phyloP scores from a whole-genome alignment of 2,113 vertebrate species.

The Orcinus orca region DNA sequence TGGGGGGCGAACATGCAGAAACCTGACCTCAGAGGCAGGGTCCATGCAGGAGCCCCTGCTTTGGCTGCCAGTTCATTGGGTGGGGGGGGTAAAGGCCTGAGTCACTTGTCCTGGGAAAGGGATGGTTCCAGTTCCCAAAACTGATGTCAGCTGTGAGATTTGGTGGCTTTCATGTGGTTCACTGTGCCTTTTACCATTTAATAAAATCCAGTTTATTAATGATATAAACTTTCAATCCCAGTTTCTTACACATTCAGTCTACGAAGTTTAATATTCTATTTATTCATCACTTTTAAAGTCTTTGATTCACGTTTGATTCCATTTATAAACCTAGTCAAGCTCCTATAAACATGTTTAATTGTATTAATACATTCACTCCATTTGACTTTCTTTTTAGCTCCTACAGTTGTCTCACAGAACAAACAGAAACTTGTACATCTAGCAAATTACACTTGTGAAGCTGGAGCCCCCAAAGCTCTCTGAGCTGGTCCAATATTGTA shows the following conservation, averaged over 20 bases:
- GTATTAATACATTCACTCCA: not conserved
- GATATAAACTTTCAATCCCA: not conserved
- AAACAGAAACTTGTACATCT: too few species aligned
- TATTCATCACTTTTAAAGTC: not conserved
- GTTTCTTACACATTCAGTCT: not conserved
- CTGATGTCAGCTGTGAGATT: not conserved
- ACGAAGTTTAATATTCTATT: not conserved
- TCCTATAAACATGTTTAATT: not conserved
- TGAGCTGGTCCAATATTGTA: not conserved
- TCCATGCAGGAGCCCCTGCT: not conserved
- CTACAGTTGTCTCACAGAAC: too few species aligned
- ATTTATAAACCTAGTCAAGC: not conserved
- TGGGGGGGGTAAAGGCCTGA: not conserved
- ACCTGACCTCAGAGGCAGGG: not conserved
- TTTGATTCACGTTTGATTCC: not conserved
- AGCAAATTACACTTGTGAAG: not conserved
- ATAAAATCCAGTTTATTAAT: not conserved
- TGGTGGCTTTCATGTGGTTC: not conserved
- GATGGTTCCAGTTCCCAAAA: not conserved
- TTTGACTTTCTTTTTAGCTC: too few species aligned
- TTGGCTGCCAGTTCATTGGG: not conserved
- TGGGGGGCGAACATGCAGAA: not conserved
- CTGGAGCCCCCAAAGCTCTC: not conserved
- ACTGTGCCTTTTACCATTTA: not conserved
- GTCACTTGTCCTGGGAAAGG: not conserved